Base-by-base conservation (phyloP, 2,113 vertebrate species). In the Corythornis cristatus region DNA sequence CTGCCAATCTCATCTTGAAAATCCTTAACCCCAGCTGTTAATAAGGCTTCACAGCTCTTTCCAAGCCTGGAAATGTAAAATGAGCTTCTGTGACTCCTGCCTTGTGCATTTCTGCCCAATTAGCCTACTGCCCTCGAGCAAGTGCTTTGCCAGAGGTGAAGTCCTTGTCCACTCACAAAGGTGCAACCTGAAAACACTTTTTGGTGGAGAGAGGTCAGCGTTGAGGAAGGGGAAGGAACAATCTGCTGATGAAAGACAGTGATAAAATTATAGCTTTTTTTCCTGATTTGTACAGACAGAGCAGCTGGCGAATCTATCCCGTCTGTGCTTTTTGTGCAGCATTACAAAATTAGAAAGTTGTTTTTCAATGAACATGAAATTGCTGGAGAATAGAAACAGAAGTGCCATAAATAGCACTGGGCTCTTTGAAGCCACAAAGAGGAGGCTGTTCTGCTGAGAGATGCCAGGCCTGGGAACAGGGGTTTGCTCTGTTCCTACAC, bases 341-440 rank as follows among this genome's bases (percentile, higher is more conserved):
- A 29, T 57, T 77, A 53, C 58, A 66, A 61, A 92, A 93, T 92
- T 92, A 94, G 90, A 87, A 88, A 92, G 48, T 50, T 82, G 75
- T 53, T 91, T 81, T 73, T 61, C 66, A 75, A 31, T 77, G 84
- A 76, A 78, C 53, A 53, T 88, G 68, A 88, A 83, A 88, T 78
- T 88, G 19, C 87, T 80, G 64, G 86, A 93, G 74, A 91, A 86
- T 21, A 93, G 77, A 74, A 95, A 87, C 72, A 5, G 50, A 68
- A 83, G 64, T 37, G 65, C 88, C 80, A 42, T 56, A 96, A 92
- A 95, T 90, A 96, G 90, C 6, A 0, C 40, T 43, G 88, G 71
- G 53, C 26, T 74, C 60, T 92, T 50, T 87, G 74, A 66, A 77
- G 83, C 53, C 91, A 94, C 93, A 95, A 94, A 96, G 92, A 87